Evolutionary conservation across 2,113 vertebrate genomes (phyloP).

Genomic region (Xiphophorus couchianus): DNA sequence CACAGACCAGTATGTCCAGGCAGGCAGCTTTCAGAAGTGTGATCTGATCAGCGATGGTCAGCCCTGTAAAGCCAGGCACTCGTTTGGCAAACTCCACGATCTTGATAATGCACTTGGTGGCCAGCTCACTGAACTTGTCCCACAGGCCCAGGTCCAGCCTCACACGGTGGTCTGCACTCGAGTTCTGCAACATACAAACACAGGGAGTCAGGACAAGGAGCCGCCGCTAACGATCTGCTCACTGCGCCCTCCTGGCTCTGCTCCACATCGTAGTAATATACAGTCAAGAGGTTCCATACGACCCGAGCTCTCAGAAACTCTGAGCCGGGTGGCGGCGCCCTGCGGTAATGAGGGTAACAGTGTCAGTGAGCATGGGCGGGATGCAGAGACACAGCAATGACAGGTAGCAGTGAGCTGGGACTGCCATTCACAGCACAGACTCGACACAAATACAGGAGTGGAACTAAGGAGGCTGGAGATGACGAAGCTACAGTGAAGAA

Average conservation of each 20-base stretch:
- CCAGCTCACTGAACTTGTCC: constrained; percentile 99
- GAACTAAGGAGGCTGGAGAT: too few species aligned
- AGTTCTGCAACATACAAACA: constrained; percentile 84
- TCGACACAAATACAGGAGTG: constrained; percentile 31
- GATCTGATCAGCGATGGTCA: constrained; percentile 99
- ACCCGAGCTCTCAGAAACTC: constrained; percentile 32
- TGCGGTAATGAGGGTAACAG: constrained; percentile 56
- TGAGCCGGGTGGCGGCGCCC: constrained; percentile 20
- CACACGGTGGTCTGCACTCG: constrained; percentile 94
- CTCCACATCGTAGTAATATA: constrained; percentile 57
- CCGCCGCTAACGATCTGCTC: constrained; percentile 59
- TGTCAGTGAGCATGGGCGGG: constrained; percentile 54
- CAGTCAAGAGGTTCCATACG: constrained; percentile 46
- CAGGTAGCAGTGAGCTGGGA: constrained; percentile 57
- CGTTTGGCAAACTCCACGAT: constrained; percentile 99
- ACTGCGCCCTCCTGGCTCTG: constrained; percentile 29
- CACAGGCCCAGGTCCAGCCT: constrained; percentile 96
- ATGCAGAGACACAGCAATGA: constrained; percentile 64
- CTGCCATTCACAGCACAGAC: constrained; percentile 42
- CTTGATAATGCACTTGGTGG: constrained; percentile 99
- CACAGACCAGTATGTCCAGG: constrained; percentile 81
- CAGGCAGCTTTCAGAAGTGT: constrained; percentile 98
- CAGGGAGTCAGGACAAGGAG: constrained; percentile 20
- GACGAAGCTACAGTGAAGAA: too few species aligned
- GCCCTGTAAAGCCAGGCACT: constrained; percentile 93